phyloP scores from a whole-genome alignment of 2,888 invertebrate genomes.

The Gymnosoma rotundatum region DNA sequence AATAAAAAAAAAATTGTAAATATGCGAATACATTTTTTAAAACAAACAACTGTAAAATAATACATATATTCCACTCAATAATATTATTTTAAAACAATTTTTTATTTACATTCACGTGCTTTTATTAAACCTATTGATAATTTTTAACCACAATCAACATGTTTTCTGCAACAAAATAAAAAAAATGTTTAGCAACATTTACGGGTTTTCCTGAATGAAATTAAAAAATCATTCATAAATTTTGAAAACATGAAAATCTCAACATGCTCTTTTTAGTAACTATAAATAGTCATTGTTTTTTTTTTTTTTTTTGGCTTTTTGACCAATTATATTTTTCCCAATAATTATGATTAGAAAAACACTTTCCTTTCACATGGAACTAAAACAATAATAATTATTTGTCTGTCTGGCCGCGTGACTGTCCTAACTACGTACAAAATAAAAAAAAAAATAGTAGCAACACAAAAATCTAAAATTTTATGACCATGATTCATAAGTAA shows the following conservation, averaged over 20 bases:
- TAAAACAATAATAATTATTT: background rate
- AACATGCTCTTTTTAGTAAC: background rate
- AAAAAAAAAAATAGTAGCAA: background rate
- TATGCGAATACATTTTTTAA: too few species aligned
- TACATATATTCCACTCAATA: too few species aligned
- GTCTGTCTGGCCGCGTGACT: background rate
- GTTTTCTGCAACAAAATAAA: background rate
- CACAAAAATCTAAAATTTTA: conserved; percentile 7
- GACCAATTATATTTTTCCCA: background rate
- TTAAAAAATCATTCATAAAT: background rate
- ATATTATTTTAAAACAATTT: too few species aligned
- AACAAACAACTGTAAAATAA: too few species aligned
- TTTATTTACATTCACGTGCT: too few species aligned
- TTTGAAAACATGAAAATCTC: background rate
- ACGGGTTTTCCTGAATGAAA: background rate
- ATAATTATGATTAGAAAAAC: background rate
- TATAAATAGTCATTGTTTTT: background rate
- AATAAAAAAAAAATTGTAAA: too few species aligned
- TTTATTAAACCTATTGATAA: too few species aligned
- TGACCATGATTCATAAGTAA: conserved; percentile 56
- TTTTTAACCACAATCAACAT: too few species aligned
- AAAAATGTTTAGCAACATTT: background rate
- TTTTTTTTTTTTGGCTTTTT: background rate
- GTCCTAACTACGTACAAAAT: conserved; percentile 1
- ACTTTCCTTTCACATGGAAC: background rate